These are phyloP conservation scores for Drosophila vallismaia DNA, from an alignment of 2,888 invertebrate genomes.

Conservation along the genomic window DNA sequence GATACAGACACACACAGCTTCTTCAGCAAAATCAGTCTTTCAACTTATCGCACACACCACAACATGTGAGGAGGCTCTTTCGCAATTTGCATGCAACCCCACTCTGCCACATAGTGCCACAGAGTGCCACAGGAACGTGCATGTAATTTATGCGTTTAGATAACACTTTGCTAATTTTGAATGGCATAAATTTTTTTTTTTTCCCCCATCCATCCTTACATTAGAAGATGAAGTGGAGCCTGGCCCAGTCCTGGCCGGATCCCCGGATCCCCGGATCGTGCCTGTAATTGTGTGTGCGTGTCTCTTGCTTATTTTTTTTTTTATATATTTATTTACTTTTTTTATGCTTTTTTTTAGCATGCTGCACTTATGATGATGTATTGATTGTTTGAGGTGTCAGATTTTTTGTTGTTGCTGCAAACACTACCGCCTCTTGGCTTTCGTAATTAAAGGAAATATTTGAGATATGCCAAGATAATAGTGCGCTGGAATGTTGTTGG, in stretches of 20 bases:
- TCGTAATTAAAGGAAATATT: conserved; percentile 79
- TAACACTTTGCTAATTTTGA: conserved; percentile 81
- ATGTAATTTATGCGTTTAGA: conserved; percentile 80
- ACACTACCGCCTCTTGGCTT: conserved; percentile 41
- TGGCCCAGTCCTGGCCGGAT: conserved; percentile 4
- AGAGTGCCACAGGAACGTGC: conserved; percentile 67
- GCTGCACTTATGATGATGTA: conserved; percentile 77
- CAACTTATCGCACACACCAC: conserved; percentile 66
- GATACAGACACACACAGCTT: conserved; percentile 57
- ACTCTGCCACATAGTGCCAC: conserved; percentile 18
- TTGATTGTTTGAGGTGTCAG: conserved; percentile 79
- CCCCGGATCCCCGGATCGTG: conserved; percentile 48
- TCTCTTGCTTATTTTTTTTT: conserved; percentile 49
- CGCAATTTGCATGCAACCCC: conserved; percentile 69
- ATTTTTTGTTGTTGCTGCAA: conserved; percentile 60
- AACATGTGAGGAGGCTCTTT: conserved; percentile 43
- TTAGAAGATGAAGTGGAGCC: conserved; percentile 48
- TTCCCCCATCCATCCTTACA: conserved; percentile 27
- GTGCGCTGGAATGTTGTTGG: conserved; percentile 79
- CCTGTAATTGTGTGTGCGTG: conserved; percentile 77
- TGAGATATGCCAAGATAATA: conserved; percentile 79
- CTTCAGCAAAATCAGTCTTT: conserved; percentile 76
- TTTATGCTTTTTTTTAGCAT: conserved; percentile 46
- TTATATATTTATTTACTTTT: neutral
- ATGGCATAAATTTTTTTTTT: conserved; percentile 77